Evolutionary conservation across 2,888 invertebrate genomes (phyloP).

Genomic region (Melanargia galathea): DNA sequence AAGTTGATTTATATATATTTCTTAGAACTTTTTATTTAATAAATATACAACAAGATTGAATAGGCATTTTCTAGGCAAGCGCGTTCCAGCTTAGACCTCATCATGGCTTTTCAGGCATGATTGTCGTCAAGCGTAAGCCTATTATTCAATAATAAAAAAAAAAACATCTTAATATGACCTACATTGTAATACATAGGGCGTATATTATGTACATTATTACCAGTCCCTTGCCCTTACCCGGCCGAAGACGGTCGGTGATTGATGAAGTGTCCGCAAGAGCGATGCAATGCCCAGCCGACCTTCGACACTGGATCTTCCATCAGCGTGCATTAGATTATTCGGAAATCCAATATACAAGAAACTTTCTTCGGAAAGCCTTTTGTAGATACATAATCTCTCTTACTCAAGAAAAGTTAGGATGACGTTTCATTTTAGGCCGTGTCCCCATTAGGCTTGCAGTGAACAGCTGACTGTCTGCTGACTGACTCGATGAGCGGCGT

Average conservation of each 20-base stretch:
- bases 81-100: no score
- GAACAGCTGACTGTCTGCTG: no score
- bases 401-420: neutral
- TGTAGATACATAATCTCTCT: conserved; percentile 2
- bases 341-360: conserved; percentile 34
- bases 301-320: conserved; percentile 46
- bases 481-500: no score
- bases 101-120: no score
- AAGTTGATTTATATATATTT: no score
- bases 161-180: neutral
- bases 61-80: no score
- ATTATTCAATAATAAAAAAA: no score
- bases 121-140: neutral
- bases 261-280: conserved; percentile 53
- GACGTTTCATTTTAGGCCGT: neutral
- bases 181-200: neutral
- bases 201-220: neutral
- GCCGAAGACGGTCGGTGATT: conserved; percentile 48
- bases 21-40: no score
- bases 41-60: neutral
- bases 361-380: conserved; percentile 9
- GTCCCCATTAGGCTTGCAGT: no score
- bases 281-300: conserved; percentile 52
- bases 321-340: conserved; percentile 52
- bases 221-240: neutral